Conservation (phyloP, 2,888 invertebrate genomes). For the Drosophila mimica region DNA sequence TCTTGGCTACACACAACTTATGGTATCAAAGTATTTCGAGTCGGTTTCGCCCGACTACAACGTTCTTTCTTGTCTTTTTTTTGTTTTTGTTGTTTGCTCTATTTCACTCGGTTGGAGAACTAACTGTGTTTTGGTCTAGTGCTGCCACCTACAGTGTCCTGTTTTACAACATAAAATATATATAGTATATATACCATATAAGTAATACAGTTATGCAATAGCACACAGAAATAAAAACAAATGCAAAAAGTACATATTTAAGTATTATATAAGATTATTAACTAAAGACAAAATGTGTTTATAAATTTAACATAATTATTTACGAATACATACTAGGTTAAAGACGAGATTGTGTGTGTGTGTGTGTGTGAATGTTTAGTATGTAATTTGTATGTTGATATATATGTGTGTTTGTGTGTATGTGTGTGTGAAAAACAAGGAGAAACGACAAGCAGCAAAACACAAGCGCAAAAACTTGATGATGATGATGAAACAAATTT, state of each 20-base stretch:
- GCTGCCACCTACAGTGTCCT: conserved; percentile 45
- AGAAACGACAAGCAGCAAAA: conserved; percentile 48
- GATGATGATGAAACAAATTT: conserved; percentile 12
- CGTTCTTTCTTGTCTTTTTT: not conserved
- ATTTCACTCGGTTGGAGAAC: conserved; percentile 23
- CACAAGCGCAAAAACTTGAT: conserved; percentile 29
- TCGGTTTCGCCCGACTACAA: not conserved
- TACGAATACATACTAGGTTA: conserved; percentile 43
- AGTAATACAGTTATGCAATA: conserved; percentile 30
- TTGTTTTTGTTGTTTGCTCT: conserved; percentile 6
- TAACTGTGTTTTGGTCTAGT: conserved; percentile 48
- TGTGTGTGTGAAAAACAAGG: conserved; percentile 31
- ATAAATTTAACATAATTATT: conserved; percentile 32
- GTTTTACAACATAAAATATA: conserved; percentile 33
- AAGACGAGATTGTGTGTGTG: conserved; percentile 24
- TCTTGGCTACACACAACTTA: no score
- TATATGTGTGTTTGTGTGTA: conserved; percentile 10
- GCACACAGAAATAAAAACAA: conserved; percentile 38
- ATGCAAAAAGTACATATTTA: conserved; percentile 17
- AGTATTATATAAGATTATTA: conserved; percentile 19
- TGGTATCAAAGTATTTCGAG: no score
- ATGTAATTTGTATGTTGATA: not conserved
- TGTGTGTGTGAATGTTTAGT: conserved; percentile 6
- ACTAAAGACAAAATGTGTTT: conserved; percentile 34
- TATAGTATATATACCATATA: conserved; percentile 4